A percentile compares a stretch with the other conserved stretches of the same genome.
Conservation (phyloP, 2,113 vertebrate genomes). For the Entomyzon cyanotis region DNA sequence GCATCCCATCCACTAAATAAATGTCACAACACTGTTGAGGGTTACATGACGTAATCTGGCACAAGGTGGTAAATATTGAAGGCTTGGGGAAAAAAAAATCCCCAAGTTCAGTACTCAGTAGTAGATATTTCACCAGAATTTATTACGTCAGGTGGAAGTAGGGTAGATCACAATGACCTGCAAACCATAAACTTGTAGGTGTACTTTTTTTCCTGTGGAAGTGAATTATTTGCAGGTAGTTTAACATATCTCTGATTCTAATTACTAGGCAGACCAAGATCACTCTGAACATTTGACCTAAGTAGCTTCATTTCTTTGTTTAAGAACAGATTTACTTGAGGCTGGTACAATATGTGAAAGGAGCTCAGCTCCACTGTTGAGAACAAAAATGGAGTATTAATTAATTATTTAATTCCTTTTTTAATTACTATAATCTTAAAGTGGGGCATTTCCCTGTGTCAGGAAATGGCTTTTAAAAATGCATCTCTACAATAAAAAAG, state of each 20-base stretch:
- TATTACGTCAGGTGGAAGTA: slow-evolving; percentile 32
- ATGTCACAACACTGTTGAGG: background rate
- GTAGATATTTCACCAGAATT: slow-evolving; percentile 62
- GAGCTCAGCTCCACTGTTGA: background rate
- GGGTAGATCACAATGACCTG: slow-evolving; percentile 49
- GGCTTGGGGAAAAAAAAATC: background rate
- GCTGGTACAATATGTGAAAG: background rate
- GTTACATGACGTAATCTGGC: slow-evolving; percentile 28
- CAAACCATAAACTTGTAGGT: slow-evolving; percentile 58
- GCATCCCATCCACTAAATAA: background rate
- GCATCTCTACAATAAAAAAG: background rate
- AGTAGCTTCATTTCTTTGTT: slow-evolving; percentile 29
- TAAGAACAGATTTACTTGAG: slow-evolving; percentile 57
- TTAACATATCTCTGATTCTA: slow-evolving; percentile 55
- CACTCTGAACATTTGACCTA: slow-evolving; percentile 30
- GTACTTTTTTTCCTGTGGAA: slow-evolving; percentile 11
- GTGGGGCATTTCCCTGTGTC: background rate
- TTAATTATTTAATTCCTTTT: background rate
- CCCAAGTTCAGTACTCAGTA: slow-evolving; percentile 31
- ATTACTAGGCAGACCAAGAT: slow-evolving; percentile 41
- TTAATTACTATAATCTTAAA: slow-evolving; percentile 27
- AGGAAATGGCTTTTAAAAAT: slow-evolving; percentile 4
- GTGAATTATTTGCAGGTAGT: slow-evolving; percentile 66
- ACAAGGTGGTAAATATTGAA: slow-evolving; percentile 7
- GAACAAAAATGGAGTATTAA: slow-evolving; percentile 19